phyloP scores from a whole-genome alignment of 2,888 invertebrate genomes.

The Sinodicranocentrus sp. region DNA sequence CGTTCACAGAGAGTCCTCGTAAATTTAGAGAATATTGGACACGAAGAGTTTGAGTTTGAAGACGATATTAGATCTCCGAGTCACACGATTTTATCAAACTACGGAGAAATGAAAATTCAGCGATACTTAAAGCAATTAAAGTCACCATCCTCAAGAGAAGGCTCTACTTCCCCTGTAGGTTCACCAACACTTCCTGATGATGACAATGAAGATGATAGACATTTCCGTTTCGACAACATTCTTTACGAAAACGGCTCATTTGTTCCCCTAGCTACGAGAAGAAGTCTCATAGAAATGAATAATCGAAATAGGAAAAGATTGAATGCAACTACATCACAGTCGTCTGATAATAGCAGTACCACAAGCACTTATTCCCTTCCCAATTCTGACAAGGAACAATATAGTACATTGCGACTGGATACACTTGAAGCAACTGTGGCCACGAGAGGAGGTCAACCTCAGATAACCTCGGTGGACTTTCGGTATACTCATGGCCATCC shows the following conservation, averaged over 20 bases:
- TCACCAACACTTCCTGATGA: slow-evolving; percentile 52
- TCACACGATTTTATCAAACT: slow-evolving; percentile 73
- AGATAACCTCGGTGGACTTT: slow-evolving; percentile 73
- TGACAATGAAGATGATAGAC: slow-evolving; percentile 46
- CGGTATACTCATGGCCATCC: slow-evolving; percentile 52
- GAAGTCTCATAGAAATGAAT: slow-evolving; percentile 76
- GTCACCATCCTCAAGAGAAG: slow-evolving; percentile 63
- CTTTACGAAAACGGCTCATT: slow-evolving; percentile 76
- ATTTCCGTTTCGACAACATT: slow-evolving; percentile 73
- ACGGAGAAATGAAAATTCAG: slow-evolving; percentile 76
- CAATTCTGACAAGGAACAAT: slow-evolving; percentile 69
- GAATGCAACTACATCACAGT: slow-evolving; percentile 40
- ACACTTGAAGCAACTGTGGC: slow-evolving; percentile 72
- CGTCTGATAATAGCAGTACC: slow-evolving; percentile 70
- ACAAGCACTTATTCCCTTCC: slow-evolving; percentile 74
- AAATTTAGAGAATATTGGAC: slow-evolving; percentile 39
- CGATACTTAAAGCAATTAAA: slow-evolving; percentile 75
- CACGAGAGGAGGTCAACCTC: slow-evolving; percentile 55
- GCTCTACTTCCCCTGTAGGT: slow-evolving; percentile 62
- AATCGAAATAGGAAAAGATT: slow-evolving; percentile 66
- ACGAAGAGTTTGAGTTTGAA: slow-evolving; percentile 37
- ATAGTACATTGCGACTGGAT: slow-evolving; percentile 64
- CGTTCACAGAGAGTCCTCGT: slow-evolving; percentile 24
- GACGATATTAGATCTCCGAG: slow-evolving; percentile 64
- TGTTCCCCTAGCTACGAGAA: slow-evolving; percentile 75